Conservation (phyloP, 2,888 invertebrate species). For the Eupithecia abbreviata region DNA sequence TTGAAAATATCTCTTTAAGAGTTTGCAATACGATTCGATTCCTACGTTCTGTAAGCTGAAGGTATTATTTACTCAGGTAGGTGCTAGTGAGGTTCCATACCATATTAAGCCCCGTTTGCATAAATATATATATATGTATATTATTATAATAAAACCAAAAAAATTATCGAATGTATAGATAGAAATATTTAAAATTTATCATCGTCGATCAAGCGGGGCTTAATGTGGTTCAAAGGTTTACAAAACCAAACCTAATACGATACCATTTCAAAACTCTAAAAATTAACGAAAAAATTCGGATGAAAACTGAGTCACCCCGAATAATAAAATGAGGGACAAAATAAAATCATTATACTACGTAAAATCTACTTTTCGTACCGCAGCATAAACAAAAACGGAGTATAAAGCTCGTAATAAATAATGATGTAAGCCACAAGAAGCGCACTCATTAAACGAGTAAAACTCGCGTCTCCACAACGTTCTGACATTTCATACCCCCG, state of each 20-base stretch:
- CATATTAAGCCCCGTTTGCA: neutral
- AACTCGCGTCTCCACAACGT: constrained; percentile 13
- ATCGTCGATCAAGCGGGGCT: neutral
- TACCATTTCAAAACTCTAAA: neutral
- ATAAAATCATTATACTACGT: neutral
- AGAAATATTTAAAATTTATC: neutral
- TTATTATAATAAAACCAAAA: neutral
- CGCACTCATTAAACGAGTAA: constrained; percentile 21
- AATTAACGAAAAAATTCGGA: neutral
- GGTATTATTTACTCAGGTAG: neutral
- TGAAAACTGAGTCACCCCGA: neutral
- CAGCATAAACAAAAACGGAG: constrained; percentile 7
- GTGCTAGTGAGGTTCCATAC: neutral
- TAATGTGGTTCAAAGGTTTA: neutral
- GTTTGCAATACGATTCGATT: neutral
- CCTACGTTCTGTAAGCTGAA: neutral
- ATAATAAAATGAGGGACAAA: neutral
- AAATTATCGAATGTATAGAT: neutral
- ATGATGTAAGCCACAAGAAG: constrained; percentile 17
- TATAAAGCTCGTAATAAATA: constrained; percentile 10
- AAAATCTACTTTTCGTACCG: neutral
- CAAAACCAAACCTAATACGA: neutral
- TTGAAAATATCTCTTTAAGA: neutral
- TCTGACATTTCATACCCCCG: constrained; percentile 31
- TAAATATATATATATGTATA: neutral